phyloP scores from a whole-genome alignment of 2,797 vertebrate species.

The Danio kyathit region DNA sequence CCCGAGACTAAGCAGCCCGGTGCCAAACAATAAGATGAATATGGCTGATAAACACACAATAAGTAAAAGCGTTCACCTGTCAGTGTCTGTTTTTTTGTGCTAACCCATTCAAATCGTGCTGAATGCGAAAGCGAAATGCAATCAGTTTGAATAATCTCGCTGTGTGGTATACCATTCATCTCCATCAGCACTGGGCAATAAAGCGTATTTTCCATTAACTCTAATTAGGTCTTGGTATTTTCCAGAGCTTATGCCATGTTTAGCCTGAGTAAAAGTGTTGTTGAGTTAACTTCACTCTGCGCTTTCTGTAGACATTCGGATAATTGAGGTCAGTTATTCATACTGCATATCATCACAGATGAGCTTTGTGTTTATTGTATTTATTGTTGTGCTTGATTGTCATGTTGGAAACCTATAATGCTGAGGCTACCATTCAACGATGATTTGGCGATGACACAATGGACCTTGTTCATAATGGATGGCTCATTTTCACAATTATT shows the following conservation, averaged over 20 bases:
- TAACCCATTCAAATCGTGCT: conserved; percentile 33
- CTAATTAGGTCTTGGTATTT: conserved; percentile 50
- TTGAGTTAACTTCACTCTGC: conserved; percentile 9
- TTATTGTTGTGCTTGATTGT: conserved; percentile 13
- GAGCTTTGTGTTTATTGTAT: conserved; percentile 6
- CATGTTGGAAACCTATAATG: background rate
- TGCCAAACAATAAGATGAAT: conserved; percentile 53
- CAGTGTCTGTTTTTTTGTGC: conserved; percentile 21
- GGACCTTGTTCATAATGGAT: too few species aligned
- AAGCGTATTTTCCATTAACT: conserved; percentile 39
- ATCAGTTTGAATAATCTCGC: conserved; percentile 48
- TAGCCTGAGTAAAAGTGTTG: conserved; percentile 23
- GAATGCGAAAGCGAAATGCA: conserved; percentile 15
- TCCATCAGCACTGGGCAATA: conserved; percentile 26
- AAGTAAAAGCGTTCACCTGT: conserved; percentile 42
- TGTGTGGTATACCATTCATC: conserved; percentile 27
- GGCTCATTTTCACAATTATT: too few species aligned
- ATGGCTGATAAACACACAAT: conserved; percentile 41
- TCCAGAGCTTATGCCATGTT: conserved; percentile 14
- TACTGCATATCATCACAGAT: conserved; percentile 6
- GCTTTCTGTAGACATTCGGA: background rate
- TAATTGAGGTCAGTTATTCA: conserved; percentile 29
- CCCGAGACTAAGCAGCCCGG: conserved; percentile 19
- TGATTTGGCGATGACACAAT: background rate
- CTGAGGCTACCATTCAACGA: background rate